phyloP scores from a whole-genome alignment of 2,797 vertebrate genomes.

The Helostoma temminkii region DNA sequence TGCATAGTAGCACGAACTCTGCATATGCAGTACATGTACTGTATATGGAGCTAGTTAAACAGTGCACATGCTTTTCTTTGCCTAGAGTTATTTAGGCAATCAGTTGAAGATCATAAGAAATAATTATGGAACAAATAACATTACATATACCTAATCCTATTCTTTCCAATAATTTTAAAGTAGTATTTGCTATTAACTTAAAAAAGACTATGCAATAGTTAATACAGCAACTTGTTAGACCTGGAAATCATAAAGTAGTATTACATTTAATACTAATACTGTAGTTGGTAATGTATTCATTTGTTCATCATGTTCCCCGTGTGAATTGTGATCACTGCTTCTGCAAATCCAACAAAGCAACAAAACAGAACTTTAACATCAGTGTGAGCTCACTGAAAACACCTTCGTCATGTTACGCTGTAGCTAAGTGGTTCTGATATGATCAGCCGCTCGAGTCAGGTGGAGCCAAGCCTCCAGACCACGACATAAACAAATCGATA shows the following conservation, averaged over 20 bases:
- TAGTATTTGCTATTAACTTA: constrained; percentile 38
- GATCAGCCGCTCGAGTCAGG: constrained; percentile 3
- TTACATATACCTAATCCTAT: constrained; percentile 32
- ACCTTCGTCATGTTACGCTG: constrained; percentile 10
- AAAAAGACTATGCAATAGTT: constrained; percentile 68
- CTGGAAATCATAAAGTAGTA: constrained; percentile 28
- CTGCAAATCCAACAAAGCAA: constrained; percentile 72
- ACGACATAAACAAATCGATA: background rate
- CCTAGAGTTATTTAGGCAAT: constrained; percentile 37
- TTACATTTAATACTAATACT: constrained; percentile 57
- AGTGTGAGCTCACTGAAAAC: constrained; percentile 39
- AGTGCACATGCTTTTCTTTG: constrained; percentile 41
- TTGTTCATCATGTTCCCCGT: constrained; percentile 33
- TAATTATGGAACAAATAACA: constrained; percentile 30
- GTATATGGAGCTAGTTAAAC: constrained; percentile 38
- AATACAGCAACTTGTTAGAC: constrained; percentile 32
- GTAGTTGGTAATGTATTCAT: constrained; percentile 50
- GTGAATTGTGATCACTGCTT: constrained; percentile 57
- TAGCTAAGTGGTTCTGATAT: constrained; percentile 19
- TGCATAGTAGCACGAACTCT: constrained; percentile 60
- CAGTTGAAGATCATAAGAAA: constrained; percentile 27
- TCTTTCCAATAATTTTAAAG: constrained; percentile 29
- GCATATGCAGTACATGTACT: constrained; percentile 26
- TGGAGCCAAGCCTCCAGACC: constrained; percentile 7
- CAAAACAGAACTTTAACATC: constrained; percentile 74